Evolutionary conservation across 1,140 invertebrate species (phyloP), one percentile per base, ranked within the genome.

Genomic region (Caenorhabditis elegans): DNA sequence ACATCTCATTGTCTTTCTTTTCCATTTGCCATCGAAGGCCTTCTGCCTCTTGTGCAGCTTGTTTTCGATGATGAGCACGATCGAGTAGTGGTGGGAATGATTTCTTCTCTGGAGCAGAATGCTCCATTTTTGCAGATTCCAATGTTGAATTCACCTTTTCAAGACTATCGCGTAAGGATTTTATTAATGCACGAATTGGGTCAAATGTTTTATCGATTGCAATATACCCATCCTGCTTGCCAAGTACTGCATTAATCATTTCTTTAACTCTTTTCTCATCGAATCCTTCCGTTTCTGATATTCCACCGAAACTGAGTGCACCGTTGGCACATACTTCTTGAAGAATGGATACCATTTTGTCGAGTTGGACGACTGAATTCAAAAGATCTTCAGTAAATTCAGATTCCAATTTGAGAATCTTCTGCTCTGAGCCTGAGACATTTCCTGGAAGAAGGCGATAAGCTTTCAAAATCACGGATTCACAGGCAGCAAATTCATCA

Each of bases 21-120:
- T 89, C 80, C 76, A 90, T 77, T 75, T 89, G 87, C 88, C 88
- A 89, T 10, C 89, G 82, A 13, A 89, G 76, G 39, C 85, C 83
- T 75, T 89, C 88, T 11, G 88, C 86, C 60, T 89, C 88, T 28
- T 84, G 86, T 13, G 83, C 86, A 76, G 90, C 88, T 46, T 84
- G 82, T 75, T 90, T 89, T 3, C 88, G 51, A 26, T 75, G 76
- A 31, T 88, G 85, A 2, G 88, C 89, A 8, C 88, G 80, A 43
- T 88, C 87, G 2, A 86, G 19, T n/a, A 89, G 53, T 8, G 88
- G 87, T 19, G 85, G 84, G 17, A 76, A 85, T 1, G 47, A 11
- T 19, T 83, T 78, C 31, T 79, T 60, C 46, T 65, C 78, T 0
- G 51, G 49, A 26, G 43, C 36, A 15, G 75, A 13, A 11, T 49